Conservation (phyloP, 2,888 invertebrate genomes). For the Caprella mutica region DNA sequence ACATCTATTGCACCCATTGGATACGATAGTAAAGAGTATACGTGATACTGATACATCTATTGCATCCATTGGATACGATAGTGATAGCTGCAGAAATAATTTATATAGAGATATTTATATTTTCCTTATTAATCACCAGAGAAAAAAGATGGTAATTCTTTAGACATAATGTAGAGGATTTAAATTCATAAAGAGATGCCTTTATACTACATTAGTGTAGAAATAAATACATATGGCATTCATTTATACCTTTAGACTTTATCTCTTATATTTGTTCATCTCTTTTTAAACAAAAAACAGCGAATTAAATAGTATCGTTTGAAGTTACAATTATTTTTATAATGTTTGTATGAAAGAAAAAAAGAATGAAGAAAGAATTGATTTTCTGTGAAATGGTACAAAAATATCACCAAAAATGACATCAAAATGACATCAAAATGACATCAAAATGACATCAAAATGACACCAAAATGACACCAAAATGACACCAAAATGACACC, state of each 20-base stretch:
- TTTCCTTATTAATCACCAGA: too few species aligned
- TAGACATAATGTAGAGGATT: not conserved
- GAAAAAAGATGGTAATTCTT: too few species aligned
- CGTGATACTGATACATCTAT: too few species aligned
- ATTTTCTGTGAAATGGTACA: not conserved
- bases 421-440: not conserved
- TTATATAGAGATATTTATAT: too few species aligned
- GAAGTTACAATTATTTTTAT: slow-evolving; percentile 6
- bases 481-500: too few species aligned
- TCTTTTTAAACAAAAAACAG: not conserved
- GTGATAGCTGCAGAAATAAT: too few species aligned
- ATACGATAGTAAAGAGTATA: too few species aligned
- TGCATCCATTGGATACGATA: too few species aligned
- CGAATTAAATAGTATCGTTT: slow-evolving; percentile 2
- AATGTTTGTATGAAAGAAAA: not conserved
- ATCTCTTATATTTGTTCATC: not conserved
- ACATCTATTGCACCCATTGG: too few species aligned
- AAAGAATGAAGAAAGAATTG: not conserved
- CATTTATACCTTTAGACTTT: too few species aligned
- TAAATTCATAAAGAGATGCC: not conserved
- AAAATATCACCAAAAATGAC: not conserved
- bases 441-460: not conserved
- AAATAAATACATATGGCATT: not conserved
- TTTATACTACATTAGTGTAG: not conserved
- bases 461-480: not conserved